A percentile compares a stretch with the other conserved stretches of the same genome.
These are phyloP conservation scores for Heliconius congener DNA, from an alignment of 1,140 invertebrate species.

Conservation along the genomic window DNA sequence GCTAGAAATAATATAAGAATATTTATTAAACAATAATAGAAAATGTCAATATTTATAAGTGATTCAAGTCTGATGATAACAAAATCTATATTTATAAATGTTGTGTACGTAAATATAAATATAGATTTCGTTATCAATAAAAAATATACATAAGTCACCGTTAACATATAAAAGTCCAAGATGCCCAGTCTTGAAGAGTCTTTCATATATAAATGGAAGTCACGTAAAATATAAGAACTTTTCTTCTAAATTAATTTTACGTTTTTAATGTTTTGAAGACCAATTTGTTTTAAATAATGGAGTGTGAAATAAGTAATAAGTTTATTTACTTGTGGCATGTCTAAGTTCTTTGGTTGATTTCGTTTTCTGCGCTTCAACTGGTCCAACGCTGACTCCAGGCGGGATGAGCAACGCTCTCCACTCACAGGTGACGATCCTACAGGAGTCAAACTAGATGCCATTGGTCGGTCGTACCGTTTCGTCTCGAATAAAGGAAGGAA, in stretches of 20 bases:
- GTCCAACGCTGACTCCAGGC: conserved; percentile 82
- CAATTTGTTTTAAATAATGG: no score
- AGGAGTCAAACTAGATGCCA: conserved; percentile 52
- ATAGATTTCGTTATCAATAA: no score
- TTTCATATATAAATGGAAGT: no score
- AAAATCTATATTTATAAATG: no score
- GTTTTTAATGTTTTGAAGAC: no score
- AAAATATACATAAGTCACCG: no score
- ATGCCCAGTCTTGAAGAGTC: no score
- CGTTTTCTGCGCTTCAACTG: conserved; percentile 81
- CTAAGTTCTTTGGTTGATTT: conserved; percentile 79
- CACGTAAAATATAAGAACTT: no score
- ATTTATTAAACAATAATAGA: background rate
- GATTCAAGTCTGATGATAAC: no score
- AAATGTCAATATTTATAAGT: background rate
- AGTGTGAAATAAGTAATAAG: background rate
- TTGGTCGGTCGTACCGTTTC: conserved; percentile 59
- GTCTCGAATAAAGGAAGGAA: conserved; percentile 71
- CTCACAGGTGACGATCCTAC: conserved; percentile 63
- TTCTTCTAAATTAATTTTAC: no score
- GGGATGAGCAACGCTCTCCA: conserved; percentile 78
- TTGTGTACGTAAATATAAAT: no score
- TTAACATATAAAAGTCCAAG: no score
- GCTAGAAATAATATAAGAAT: conserved; percentile 54
- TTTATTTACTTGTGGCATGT: conserved; percentile 65